Conservation (phyloP, 2,888 invertebrate species). For the Cheilosia pagana region DNA sequence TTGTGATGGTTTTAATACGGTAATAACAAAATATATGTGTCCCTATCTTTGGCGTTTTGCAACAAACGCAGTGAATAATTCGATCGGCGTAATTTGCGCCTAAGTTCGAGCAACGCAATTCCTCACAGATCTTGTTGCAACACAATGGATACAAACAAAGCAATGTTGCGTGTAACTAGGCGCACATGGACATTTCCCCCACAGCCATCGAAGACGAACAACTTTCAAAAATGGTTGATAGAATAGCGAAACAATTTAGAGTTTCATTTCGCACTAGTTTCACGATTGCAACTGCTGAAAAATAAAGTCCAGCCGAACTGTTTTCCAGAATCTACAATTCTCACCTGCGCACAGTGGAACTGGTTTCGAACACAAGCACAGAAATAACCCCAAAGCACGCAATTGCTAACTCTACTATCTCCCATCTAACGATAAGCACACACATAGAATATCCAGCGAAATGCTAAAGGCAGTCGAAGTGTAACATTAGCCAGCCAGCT, state of each 20-base stretch:
- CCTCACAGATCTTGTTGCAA: too few species aligned
- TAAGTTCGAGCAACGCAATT: too few species aligned
- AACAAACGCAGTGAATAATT: too few species aligned
- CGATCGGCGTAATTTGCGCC: too few species aligned
- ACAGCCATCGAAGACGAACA: too few species aligned
- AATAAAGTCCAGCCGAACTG: conserved; percentile 5
- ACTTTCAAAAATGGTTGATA: too few species aligned
- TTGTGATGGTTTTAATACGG: too few species aligned
- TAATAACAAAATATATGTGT: too few species aligned
- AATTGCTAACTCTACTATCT: conserved; percentile 37
- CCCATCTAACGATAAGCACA: conserved; percentile 54
- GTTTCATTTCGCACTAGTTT: not conserved
- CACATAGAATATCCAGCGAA: conserved; percentile 26
- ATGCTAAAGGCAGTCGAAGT: conserved; percentile 61
- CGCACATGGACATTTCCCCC: too few species aligned
- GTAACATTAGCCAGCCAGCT: conserved; percentile 66
- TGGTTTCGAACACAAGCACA: conserved; percentile 26
- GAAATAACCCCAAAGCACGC: conserved; percentile 31
- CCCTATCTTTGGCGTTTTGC: too few species aligned
- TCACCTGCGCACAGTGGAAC: conserved; percentile 58
- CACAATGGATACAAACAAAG: too few species aligned
- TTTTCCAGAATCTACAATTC: not conserved
- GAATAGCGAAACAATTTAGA: not conserved
- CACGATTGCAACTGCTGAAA: not conserved
- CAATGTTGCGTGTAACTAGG: too few species aligned